These are phyloP conservation scores for Tetragnatha montana DNA, from an alignment of 2,888 invertebrate genomes.

Conservation along the genomic window DNA sequence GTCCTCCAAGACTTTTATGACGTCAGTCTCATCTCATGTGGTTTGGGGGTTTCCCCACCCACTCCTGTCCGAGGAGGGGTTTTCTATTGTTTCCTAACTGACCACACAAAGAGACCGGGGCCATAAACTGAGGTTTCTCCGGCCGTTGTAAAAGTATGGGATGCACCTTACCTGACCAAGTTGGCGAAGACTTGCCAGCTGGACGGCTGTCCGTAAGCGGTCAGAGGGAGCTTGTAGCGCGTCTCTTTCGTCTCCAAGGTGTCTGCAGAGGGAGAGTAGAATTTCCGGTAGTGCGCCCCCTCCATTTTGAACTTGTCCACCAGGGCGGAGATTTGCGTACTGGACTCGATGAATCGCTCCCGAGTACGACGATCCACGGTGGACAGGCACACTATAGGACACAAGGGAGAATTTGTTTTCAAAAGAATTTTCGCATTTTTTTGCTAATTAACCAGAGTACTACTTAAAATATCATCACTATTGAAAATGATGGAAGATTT, in stretches of 20 bases:
- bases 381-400: conserved; percentile 82
- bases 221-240: conserved; percentile 83
- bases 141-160: too few relatives aligned
- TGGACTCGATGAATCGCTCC: conserved; percentile 93
- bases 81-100: too few relatives aligned
- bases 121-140: too few relatives aligned
- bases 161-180: conserved; percentile 76
- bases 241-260: conserved; percentile 67
- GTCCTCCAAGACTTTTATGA: too few relatives aligned
- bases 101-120: too few relatives aligned
- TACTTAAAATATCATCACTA: background rate
- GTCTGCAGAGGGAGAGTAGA: conserved; percentile 75
- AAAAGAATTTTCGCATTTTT: too few relatives aligned
- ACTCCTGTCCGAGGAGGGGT: too few relatives aligned
- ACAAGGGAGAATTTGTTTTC: background rate
- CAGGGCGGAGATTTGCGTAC: conserved; percentile 92
- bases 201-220: conserved; percentile 85
- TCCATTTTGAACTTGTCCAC: conserved; percentile 94
- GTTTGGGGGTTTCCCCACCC: too few relatives aligned
- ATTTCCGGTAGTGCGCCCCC: conserved; percentile 85
- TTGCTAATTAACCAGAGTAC: background rate
- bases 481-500: too few relatives aligned
- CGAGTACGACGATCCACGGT: conserved; percentile 88
- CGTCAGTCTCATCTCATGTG: too few relatives aligned
- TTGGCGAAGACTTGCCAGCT: conserved; percentile 83